Conservation (phyloP, 2,113 vertebrate species). For the Archocentrus centrarchus region DNA sequence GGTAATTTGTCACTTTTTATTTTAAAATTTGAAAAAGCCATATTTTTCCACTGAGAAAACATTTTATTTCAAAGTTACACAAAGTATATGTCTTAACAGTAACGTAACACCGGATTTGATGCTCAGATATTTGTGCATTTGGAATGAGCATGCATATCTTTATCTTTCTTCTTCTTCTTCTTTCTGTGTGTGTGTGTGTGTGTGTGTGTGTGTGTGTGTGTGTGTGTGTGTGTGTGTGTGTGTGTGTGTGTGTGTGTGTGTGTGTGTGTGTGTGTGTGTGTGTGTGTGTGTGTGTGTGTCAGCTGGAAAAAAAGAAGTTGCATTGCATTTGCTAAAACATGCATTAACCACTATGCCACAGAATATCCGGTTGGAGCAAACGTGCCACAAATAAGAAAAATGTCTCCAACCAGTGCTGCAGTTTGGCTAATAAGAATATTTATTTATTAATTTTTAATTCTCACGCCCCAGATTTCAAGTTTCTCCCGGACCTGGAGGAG, state of each 20-base stretch:
- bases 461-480: slow-evolving; percentile 69
- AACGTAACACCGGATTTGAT: neutral
- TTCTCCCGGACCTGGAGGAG: slow-evolving; percentile 87
- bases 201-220: too few relatives aligned
- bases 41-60: neutral
- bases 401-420: neutral
- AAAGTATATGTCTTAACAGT: neutral
- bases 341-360: neutral
- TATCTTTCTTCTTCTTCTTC: too few relatives aligned
- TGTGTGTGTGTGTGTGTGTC: neutral
- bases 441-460: neutral
- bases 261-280: too few relatives aligned
- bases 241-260: too few relatives aligned
- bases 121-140: neutral
- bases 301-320: neutral
- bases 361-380: neutral
- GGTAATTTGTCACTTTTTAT: slow-evolving; percentile 75
- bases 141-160: neutral
- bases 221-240: too few relatives aligned
- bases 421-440: neutral
- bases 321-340: neutral
- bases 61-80: neutral
- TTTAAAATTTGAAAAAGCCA: neutral
- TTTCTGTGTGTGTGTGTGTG: too few relatives aligned
- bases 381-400: neutral